A percentile compares a stretch with the other conserved stretches of the same genome.
phyloP scores from a whole-genome alignment of 2,797 vertebrate species.

The Microctenopoma steveboyesi region DNA sequence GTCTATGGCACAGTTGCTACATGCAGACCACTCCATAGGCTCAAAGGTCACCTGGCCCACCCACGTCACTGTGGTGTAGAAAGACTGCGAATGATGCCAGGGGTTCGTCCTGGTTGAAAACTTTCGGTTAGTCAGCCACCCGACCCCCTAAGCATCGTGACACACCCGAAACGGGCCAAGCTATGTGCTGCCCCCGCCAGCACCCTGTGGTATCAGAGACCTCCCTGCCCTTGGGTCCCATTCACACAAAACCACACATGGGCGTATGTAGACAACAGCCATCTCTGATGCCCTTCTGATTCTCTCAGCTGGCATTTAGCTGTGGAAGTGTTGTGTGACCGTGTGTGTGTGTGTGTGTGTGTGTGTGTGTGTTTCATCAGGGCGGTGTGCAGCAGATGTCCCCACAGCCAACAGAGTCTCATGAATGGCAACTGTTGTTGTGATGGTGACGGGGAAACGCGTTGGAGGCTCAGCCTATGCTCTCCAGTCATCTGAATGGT shows the following conservation, averaged over 20 bases:
- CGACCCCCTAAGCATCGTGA: constrained; percentile 62
- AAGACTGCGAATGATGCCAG: constrained; percentile 66
- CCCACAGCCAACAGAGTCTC: constrained; percentile 80
- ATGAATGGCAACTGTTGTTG: constrained; percentile 94
- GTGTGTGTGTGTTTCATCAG: constrained; percentile 60
- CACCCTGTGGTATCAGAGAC: constrained; percentile 69
- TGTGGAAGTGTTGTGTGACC: constrained; percentile 49
- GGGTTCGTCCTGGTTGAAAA: constrained; percentile 65
- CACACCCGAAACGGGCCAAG: constrained; percentile 69
- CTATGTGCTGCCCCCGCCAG: constrained; percentile 73
- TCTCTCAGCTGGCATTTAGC: constrained; percentile 76
- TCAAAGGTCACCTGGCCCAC: constrained; percentile 80
- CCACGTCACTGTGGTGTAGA: constrained; percentile 77
- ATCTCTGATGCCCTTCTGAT: constrained; percentile 80
- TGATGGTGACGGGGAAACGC: constrained; percentile 87
- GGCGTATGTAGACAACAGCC: constrained; percentile 76
- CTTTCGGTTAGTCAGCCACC: constrained; percentile 69
- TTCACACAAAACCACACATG: constrained; percentile 79
- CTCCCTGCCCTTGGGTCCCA: constrained; percentile 65
- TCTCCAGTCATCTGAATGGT: constrained; percentile 87
- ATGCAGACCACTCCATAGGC: constrained; percentile 56
- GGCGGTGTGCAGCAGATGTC: constrained; percentile 76
- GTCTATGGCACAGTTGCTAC: constrained; percentile 69
- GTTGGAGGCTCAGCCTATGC: constrained; percentile 92
- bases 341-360: constrained; percentile 22